Conservation (phyloP, 2,888 invertebrate genomes). For the Drosophila rellima region DNA sequence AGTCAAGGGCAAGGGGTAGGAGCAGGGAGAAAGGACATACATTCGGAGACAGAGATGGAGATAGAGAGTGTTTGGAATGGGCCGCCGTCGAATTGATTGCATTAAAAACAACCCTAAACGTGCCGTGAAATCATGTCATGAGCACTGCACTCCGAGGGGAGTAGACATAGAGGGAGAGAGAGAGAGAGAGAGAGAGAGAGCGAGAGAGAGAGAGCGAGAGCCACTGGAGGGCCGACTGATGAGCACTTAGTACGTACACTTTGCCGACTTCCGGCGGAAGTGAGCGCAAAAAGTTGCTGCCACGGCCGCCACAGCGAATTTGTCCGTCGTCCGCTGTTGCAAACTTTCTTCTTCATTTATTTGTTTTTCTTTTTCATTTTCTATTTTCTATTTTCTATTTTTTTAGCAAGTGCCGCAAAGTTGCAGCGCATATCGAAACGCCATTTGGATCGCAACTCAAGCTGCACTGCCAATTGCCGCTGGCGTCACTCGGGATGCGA, state of each 20-base stretch:
- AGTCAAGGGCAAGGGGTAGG: not conserved
- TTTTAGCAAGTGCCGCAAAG: conserved; percentile 14
- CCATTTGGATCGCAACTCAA: conserved; percentile 26
- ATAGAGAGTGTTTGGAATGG: not conserved
- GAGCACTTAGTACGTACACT: conserved; percentile 67
- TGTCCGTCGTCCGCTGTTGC: conserved; percentile 4
- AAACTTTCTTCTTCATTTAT: not conserved
- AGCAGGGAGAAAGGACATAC: not conserved
- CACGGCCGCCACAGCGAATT: conserved; percentile 14
- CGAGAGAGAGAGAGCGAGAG: not conserved
- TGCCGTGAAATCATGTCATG: conserved; percentile 63
- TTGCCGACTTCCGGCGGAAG: conserved; percentile 68
- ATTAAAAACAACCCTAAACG: conserved; percentile 69
- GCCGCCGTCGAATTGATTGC: conserved; percentile 59
- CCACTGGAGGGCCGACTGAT: conserved; percentile 32
- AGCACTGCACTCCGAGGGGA: conserved; percentile 37
- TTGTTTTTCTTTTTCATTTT: not conserved
- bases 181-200: not conserved
- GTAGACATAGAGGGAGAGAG: not conserved
- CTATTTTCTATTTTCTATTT: not conserved
- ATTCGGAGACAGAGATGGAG: not conserved
- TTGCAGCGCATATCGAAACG: conserved; percentile 37
- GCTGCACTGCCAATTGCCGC: not conserved
- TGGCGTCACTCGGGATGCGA: conserved; percentile 9
- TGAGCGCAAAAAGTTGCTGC: conserved; percentile 40